Percentiles rank a stretch among this genome's conserved stretches.
phyloP scores from a whole-genome alignment of 2,113 vertebrate species.

The Myocastor coypus region DNA sequence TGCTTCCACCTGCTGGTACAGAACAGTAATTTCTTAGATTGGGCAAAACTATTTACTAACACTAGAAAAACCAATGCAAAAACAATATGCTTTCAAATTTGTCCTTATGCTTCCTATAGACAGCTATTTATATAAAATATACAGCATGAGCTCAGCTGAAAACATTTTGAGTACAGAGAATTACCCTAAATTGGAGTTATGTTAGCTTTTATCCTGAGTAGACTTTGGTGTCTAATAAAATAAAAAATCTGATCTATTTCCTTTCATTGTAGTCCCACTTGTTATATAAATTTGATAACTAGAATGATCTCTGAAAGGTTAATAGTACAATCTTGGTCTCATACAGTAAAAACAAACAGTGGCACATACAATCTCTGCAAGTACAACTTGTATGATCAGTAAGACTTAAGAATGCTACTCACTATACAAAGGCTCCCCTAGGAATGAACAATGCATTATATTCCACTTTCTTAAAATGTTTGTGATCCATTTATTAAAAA shows the following conservation, averaged over 20 bases:
- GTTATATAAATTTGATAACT: conserved; percentile 11
- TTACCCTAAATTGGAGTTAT: neutral
- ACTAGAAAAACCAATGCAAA: conserved; percentile 20
- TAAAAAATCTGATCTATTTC: neutral
- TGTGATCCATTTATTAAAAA: neutral
- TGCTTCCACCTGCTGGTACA: conserved; percentile 81
- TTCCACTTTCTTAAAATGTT: conserved; percentile 45
- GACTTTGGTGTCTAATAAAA: neutral
- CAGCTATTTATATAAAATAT: neutral
- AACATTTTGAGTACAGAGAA: neutral
- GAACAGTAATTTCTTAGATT: conserved; percentile 59
- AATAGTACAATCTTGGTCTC: neutral
- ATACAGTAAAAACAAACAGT: neutral
- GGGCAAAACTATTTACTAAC: neutral
- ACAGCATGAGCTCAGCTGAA: neutral
- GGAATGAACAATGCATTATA: neutral
- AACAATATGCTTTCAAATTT: neutral
- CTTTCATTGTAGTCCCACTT: neutral
- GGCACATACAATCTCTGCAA: neutral
- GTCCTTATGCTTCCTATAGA: neutral
- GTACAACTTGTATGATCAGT: neutral
- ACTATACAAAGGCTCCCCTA: neutral
- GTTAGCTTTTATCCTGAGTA: conserved; percentile 22
- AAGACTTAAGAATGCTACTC: neutral
- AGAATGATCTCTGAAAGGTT: neutral